Evolutionary conservation across 23 tunicate genomes (phyloP).

Genomic region (Phallusia fumigata): DNA sequence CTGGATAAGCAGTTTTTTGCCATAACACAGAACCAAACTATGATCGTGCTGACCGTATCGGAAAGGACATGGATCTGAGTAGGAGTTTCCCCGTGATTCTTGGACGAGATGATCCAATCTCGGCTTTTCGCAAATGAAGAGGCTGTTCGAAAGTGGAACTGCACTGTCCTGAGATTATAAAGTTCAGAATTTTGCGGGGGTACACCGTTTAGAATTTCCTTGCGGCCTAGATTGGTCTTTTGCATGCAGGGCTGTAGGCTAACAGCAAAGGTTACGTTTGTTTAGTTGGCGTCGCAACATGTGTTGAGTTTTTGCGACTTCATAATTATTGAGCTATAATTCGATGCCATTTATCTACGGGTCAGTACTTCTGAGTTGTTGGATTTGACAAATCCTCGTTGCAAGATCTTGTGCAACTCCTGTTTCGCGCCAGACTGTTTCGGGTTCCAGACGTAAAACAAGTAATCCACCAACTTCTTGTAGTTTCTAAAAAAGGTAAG

Average conservation of each 20-base stretch:
- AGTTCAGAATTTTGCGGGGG: no score
- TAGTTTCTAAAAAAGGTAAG: slow-evolving; percentile 47
- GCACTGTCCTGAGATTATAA: slow-evolving; percentile 10
- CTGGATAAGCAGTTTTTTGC: background rate
- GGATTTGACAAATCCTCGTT: slow-evolving; percentile 52
- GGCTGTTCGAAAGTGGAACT: slow-evolving; percentile 75
- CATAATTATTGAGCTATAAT: no score
- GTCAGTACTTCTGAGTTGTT: background rate
- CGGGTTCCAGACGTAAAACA: slow-evolving; percentile 75
- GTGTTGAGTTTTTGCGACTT: no score
- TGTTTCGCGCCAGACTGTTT: slow-evolving; percentile 39
- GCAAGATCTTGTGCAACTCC: slow-evolving; percentile 45
- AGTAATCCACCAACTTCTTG: slow-evolving; percentile 84
- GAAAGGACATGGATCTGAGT: slow-evolving; percentile 62
- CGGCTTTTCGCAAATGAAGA: slow-evolving; percentile 72
- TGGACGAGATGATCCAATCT: slow-evolving; percentile 48
- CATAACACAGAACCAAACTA: background rate
- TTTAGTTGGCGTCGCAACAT: no score
- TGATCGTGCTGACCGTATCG: slow-evolving; percentile 53
- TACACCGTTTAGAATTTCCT: no score
- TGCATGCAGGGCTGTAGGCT: no score
- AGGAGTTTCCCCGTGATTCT: slow-evolving; percentile 17
- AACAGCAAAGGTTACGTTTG: no score
- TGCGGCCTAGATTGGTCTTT: no score
- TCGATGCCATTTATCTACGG: no score